A percentile compares a stretch with the other conserved stretches of the same genome.
Evolutionary conservation across 2,113 vertebrate genomes (phyloP).

Genomic region (Paramormyrops kingsleyae): DNA sequence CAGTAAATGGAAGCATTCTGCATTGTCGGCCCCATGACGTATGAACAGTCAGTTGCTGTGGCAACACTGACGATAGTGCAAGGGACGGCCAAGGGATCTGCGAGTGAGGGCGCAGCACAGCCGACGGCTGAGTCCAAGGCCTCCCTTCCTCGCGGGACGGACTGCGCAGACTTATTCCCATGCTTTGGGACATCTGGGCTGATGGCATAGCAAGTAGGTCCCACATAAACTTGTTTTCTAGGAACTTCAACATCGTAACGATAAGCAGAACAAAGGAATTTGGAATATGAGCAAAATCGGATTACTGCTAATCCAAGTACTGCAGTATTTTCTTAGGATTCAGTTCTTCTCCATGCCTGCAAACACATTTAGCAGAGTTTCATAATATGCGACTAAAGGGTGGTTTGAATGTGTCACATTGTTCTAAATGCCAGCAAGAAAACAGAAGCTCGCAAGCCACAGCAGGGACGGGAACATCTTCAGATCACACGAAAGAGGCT

Average conservation of each 20-base stretch:
- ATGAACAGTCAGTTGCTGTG: slow-evolving; percentile 21
- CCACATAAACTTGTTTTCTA: background rate
- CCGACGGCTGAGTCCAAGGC: background rate
- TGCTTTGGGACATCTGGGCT: background rate
- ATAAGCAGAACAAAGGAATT: background rate
- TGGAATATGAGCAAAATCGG: background rate
- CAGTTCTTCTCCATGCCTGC: background rate
- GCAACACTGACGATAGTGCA: slow-evolving; percentile 16
- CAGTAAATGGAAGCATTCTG: slow-evolving; percentile 1
- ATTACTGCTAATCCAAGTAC: background rate
- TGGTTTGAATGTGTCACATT: background rate
- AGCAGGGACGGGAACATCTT: background rate
- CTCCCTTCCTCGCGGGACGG: background rate
- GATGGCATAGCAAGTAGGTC: background rate
- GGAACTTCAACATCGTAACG: background rate
- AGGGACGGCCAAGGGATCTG: background rate
- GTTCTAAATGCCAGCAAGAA: background rate
- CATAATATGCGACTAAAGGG: background rate
- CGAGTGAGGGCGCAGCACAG: background rate
- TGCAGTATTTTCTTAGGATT: background rate
- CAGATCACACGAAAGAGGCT: background rate
- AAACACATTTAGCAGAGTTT: background rate
- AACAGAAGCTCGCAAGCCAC: background rate
- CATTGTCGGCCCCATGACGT: background rate
- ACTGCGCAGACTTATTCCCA: background rate